Evolutionary conservation across 2,888 invertebrate genomes (phyloP).

Genomic region (Charanyca ferruginea): DNA sequence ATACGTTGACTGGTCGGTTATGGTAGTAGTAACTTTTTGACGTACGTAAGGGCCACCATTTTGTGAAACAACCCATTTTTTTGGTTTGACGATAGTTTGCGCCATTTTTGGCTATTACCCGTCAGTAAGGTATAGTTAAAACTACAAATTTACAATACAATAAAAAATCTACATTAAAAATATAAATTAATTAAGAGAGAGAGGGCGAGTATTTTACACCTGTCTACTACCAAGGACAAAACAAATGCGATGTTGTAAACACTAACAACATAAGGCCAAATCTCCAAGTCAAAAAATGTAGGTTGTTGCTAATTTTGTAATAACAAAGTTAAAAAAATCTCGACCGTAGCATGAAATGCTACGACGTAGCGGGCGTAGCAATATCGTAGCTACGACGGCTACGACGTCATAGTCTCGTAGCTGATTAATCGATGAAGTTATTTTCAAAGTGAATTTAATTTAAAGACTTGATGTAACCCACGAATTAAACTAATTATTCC

Average conservation of each 20-base stretch:
- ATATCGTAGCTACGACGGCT: constrained; percentile 8
- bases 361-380: constrained; percentile 32
- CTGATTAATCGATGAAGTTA: neutral
- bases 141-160: no score
- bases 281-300: no score
- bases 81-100: no score
- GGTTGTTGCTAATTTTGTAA: neutral
- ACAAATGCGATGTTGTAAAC: neutral
- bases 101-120: no score
- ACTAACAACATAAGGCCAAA: neutral
- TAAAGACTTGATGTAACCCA: neutral
- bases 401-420: constrained; percentile 5
- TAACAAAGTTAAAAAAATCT: neutral
- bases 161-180: no score
- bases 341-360: constrained; percentile 1
- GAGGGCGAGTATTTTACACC: neutral
- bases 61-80: no score
- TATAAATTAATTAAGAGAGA: no score
- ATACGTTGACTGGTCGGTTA: no score
- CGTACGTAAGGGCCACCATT: no score
- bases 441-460: neutral
- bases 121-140: no score
- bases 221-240: neutral
- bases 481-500: neutral
- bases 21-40: no score